These are phyloP conservation scores for Toxonevra muliebris DNA, from an alignment of 2,888 invertebrate species.

Conservation along the genomic window DNA sequence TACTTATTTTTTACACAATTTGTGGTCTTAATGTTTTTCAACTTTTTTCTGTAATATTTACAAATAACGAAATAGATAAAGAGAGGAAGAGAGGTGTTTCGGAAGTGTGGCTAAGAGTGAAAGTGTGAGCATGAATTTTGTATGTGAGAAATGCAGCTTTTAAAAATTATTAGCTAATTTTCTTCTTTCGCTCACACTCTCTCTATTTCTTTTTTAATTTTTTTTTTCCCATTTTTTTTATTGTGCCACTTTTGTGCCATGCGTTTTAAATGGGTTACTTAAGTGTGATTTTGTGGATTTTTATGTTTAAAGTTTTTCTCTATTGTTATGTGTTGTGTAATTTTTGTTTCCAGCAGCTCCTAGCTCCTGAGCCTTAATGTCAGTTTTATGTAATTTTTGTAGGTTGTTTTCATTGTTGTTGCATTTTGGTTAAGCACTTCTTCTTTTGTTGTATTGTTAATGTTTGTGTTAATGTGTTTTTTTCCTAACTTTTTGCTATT, in stretches of 20 bases:
- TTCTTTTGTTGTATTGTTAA: not conserved
- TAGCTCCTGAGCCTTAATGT: not conserved
- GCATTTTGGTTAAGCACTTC: not conserved
- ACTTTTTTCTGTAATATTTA: too few species aligned
- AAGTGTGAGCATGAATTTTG: too few species aligned
- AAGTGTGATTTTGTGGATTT: not conserved
- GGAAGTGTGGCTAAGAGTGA: too few species aligned
- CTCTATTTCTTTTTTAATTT: not conserved
- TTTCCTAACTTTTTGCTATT: too few species aligned
- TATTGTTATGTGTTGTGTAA: not conserved
- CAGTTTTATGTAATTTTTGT: not conserved
- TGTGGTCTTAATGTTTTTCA: too few species aligned
- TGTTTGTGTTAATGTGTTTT: not conserved
- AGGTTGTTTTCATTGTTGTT: not conserved
- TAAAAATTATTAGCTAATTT: not conserved
- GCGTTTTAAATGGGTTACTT: conserved; percentile 1
- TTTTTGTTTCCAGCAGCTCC: not conserved
- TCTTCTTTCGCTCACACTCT: not conserved
- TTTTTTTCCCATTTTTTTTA: too few species aligned
- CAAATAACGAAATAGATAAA: too few species aligned
- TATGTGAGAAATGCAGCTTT: not conserved
- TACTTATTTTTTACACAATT: too few species aligned
- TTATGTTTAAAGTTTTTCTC: not conserved
- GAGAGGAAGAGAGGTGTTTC: too few species aligned
- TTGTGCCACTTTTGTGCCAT: too few species aligned